Percentiles rank a stretch among this genome's conserved stretches.
phyloP scores from a whole-genome alignment of 2,888 invertebrate species.

The Scaptomyza flava region DNA sequence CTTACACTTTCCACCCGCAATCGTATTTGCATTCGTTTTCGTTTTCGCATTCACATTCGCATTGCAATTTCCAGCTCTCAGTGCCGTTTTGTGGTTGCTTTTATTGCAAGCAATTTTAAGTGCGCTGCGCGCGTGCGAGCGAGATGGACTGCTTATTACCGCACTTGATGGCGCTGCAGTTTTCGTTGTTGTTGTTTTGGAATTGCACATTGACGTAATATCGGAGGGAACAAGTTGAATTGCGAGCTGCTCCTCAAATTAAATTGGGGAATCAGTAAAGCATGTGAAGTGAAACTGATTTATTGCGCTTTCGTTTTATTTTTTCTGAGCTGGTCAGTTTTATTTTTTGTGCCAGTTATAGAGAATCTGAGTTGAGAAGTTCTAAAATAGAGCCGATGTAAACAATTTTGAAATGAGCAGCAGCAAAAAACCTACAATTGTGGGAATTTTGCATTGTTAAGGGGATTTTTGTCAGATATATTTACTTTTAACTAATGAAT shows the following conservation, averaged over 20 bases:
- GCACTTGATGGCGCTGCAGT: constrained; percentile 70
- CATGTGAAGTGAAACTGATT: constrained; percentile 8
- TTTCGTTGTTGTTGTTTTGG: constrained; percentile 23
- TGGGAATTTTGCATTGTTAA: not conserved
- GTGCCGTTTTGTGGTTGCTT: constrained; percentile 31
- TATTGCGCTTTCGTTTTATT: not conserved
- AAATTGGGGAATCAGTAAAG: constrained; percentile 18
- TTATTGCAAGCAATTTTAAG: constrained; percentile 41
- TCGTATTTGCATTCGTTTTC: constrained; percentile 27
- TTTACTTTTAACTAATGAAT: not conserved
- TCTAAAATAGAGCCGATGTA: not conserved
- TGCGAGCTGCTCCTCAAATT: constrained; percentile 19
- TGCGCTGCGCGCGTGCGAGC: constrained; percentile 33
- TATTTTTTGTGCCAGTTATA: not conserved
- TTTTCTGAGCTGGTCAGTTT: constrained; percentile 6
- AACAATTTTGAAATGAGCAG: no score
- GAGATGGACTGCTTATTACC: constrained; percentile 64
- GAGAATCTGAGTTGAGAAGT: constrained; percentile 1
- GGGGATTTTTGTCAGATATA: not conserved
- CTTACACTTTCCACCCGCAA: constrained; percentile 1
- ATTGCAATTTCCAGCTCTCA: constrained; percentile 32
- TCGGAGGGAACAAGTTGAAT: constrained; percentile 24
- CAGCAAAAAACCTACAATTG: not conserved
- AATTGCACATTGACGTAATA: constrained; percentile 71
- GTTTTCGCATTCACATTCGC: constrained; percentile 18